Evolutionary conservation across 2,113 vertebrate species (phyloP).

Genomic region (Zeus faber): DNA sequence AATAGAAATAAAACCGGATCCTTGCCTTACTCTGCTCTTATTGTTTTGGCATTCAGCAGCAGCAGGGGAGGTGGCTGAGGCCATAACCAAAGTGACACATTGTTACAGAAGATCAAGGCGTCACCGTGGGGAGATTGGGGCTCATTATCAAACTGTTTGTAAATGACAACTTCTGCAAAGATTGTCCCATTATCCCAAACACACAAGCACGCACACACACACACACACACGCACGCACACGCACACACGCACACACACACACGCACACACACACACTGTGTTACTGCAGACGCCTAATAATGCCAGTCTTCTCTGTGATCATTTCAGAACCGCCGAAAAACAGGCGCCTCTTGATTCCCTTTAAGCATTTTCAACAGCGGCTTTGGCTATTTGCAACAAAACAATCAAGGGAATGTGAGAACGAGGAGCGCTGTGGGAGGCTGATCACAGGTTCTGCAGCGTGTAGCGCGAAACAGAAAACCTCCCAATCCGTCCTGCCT

Average conservation of each 20-base stretch:
- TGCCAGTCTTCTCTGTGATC: too few species aligned
- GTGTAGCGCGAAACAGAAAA: too few species aligned
- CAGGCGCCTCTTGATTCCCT: too few species aligned
- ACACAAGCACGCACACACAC: not conserved
- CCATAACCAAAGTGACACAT: constrained; percentile 9
- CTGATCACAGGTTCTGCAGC: too few species aligned
- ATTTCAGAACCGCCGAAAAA: too few species aligned
- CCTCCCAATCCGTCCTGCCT: too few species aligned
- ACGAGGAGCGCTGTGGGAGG: too few species aligned
- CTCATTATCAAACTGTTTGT: not conserved
- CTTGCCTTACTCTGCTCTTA: not conserved
- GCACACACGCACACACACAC: not conserved
- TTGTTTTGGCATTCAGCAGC: constrained; percentile 2
- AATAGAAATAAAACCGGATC: not conserved
- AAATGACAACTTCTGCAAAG: not conserved
- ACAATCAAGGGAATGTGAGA: too few species aligned
- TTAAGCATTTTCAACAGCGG: too few species aligned
- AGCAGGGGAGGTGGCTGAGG: constrained; percentile 5
- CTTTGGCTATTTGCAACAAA: too few species aligned
- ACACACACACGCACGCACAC: not conserved
- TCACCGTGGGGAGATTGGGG: not conserved
- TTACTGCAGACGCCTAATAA: not conserved
- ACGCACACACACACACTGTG: not conserved
- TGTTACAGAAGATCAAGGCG: not conserved
- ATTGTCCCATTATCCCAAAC: not conserved